These are phyloP conservation scores for Drosophila carrolli DNA, from an alignment of 1,140 invertebrate species.

Conservation along the genomic window DNA sequence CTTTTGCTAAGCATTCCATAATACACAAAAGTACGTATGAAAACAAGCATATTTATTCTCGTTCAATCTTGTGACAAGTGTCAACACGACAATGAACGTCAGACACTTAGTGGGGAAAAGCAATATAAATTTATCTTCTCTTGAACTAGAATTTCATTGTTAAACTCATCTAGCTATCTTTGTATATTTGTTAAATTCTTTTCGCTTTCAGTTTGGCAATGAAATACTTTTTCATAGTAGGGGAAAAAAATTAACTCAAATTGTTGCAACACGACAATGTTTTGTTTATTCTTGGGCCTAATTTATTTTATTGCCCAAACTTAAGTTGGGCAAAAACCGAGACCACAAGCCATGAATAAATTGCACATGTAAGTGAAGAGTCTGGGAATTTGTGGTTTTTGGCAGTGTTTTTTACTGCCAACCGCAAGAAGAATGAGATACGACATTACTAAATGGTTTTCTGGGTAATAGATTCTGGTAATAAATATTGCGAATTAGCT, in stretches of 20 bases:
- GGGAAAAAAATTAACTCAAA: neutral
- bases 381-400: constrained; percentile 37
- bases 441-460: constrained; percentile 27
- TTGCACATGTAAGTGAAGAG: constrained; percentile 38
- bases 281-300: constrained; percentile 31
- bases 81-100: constrained; percentile 44
- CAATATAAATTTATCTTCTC: constrained; percentile 42
- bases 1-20: constrained; percentile 47
- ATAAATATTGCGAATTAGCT: constrained; percentile 23
- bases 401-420: constrained; percentile 14
- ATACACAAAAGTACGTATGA: constrained; percentile 34
- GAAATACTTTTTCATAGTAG: constrained; percentile 27
- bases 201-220: constrained; percentile 46
- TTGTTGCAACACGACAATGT: constrained; percentile 42
- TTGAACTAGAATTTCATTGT: constrained; percentile 47
- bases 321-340: constrained; percentile 22
- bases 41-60: constrained; percentile 50
- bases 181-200: constrained; percentile 29
- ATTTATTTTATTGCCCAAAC: constrained; percentile 45
- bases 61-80: constrained; percentile 68
- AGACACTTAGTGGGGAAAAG: constrained; percentile 30
- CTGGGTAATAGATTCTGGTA: constrained; percentile 25
- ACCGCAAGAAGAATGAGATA: constrained; percentile 20
- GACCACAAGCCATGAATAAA: constrained; percentile 45
- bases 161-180: neutral